Evolutionary conservation across 1,140 invertebrate genomes (phyloP).

Genomic region (Cephus cinctus): DNA sequence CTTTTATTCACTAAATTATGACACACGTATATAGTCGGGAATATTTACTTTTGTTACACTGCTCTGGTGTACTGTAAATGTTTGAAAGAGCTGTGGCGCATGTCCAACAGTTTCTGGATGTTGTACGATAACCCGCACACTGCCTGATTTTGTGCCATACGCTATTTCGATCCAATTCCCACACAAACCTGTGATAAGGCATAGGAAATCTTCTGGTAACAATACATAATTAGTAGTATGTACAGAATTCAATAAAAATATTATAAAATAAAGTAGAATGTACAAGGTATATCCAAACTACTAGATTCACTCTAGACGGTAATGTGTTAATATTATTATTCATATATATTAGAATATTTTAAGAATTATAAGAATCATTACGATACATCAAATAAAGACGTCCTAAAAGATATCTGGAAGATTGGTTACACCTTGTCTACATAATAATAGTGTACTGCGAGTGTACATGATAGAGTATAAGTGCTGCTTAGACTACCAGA

Average conservation of each 20-base stretch:
- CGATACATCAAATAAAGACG: not conserved
- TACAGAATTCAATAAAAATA: not conserved
- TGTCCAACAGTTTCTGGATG: slow-evolving; percentile 98
- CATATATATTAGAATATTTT: too few species aligned
- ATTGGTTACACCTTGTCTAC: too few species aligned
- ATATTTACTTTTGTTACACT: slow-evolving; percentile 83
- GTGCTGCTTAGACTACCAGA: too few species aligned
- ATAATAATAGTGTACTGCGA: too few species aligned
- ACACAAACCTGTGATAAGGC: slow-evolving; percentile 73
- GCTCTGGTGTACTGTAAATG: slow-evolving; percentile 96
- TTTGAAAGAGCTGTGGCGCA: slow-evolving; percentile 96
- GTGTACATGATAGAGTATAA: too few species aligned
- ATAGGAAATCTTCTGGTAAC: slow-evolving; percentile 24
- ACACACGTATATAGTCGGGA: not conserved
- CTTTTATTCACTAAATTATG: too few species aligned
- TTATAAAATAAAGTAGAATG: not conserved
- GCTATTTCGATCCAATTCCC: slow-evolving; percentile 99
- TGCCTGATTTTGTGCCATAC: slow-evolving; percentile 94
- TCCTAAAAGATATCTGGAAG: too few species aligned
- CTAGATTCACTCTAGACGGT: too few species aligned
- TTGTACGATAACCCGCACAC: slow-evolving; percentile 95
- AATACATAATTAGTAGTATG: slow-evolving; percentile 18
- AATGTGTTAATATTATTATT: too few species aligned
- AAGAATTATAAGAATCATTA: too few species aligned
- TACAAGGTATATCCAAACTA: not conserved